Base-by-base conservation (phyloP, 1,140 invertebrate genomes). In the Polypedilum vanderplanki region DNA sequence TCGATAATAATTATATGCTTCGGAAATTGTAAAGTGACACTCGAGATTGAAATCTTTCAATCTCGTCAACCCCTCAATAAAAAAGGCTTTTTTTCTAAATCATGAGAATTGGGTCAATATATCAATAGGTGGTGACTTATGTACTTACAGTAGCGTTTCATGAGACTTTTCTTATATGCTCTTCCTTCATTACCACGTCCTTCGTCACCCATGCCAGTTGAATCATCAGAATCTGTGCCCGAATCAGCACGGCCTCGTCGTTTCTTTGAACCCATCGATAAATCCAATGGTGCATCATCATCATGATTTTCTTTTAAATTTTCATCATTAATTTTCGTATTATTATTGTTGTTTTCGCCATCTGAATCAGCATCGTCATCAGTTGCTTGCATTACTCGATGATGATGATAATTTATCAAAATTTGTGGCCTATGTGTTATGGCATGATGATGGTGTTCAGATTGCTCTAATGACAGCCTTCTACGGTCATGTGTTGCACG, bases 81-180 rank as follows among this genome's bases (percentile, higher is more conserved):
- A 7, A 15, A 10, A 46, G 41, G 41, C 7, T 3, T 46, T 8
- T 74, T 22, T n/a, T n/a, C n/a, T 75, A n/a, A 65, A 17, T 70
- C 65, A 70, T 70, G 65, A 70, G 65, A 70, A 70, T 70, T 70
- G 20, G 65, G 65, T 70, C 65, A 70, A 18, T 33, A 33, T 17
- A 70, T 5, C 17, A 70, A 70, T 20, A 18, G 57, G 57, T 73
- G n/a, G n/a, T n/a, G n/a, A n/a, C n/a, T n/a, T n/a, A n/a, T n/a
- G 74, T 77, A 92, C 92, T 94, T 90, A 94, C 92, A 89, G 85
- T 93, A 94, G 88, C 93, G 87, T 85, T 91, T 91, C 87, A 94
- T 93, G 78, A 94, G 87, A 80, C 89, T 92, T 83, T 94, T 94
- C 85, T 94, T 94, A 86, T 93, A 94, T 20, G 92, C 91, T 80